phyloP scores from a whole-genome alignment of 2,888 invertebrate genomes.

The Hyalella azteca region DNA sequence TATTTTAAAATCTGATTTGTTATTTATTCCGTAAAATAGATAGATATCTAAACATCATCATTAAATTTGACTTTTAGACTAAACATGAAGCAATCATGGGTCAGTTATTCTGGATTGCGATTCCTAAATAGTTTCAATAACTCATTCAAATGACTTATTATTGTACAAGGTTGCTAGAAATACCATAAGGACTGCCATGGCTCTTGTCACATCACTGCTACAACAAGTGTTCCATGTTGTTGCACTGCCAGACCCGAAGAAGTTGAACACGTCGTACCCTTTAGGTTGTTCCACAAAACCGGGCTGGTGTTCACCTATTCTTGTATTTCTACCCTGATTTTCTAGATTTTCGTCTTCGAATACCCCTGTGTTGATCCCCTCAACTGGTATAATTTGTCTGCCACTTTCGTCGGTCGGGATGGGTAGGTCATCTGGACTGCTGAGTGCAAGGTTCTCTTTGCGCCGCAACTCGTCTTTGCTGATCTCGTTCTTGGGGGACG shows the following conservation, averaged over 20 bases:
- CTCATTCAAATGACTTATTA: no score
- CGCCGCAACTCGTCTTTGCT: constrained; percentile 3
- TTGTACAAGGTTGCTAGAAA: background rate
- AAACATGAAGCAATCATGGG: no score
- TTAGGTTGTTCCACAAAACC: background rate
- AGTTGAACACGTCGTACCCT: constrained; percentile 22
- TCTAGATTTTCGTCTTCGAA: background rate
- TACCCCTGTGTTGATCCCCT: background rate
- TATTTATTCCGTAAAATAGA: no score
- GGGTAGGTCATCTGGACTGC: background rate
- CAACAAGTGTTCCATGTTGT: background rate
- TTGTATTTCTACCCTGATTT: background rate
- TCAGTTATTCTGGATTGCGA: no score
- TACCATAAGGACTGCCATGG: background rate
- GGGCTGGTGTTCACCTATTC: background rate
- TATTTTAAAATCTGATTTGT: no score
- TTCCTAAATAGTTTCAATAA: no score
- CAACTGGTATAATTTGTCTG: background rate
- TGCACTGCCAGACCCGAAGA: background rate
- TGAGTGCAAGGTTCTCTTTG: background rate
- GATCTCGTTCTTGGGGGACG: constrained; percentile 23
- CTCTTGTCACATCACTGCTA: background rate
- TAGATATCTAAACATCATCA: no score
- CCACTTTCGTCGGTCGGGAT: constrained; percentile 5
- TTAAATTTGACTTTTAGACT: no score